Evolutionary conservation across 2,797 vertebrate genomes (phyloP).

Genomic region (Channallabes apus): DNA sequence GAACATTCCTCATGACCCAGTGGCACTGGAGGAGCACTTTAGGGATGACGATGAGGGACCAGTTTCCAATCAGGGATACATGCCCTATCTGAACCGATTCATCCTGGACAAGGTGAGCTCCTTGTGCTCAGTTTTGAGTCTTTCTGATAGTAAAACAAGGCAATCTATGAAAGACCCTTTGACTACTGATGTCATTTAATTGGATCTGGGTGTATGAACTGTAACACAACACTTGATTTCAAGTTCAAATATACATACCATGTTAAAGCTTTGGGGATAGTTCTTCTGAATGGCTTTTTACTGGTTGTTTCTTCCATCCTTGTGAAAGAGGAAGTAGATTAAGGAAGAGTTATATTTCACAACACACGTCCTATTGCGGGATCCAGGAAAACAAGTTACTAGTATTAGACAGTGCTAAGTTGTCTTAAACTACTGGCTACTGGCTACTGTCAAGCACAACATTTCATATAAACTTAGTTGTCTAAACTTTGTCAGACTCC

Average conservation of each 20-base stretch:
- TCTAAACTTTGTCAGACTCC: background rate
- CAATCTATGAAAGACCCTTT: background rate
- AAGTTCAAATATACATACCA: too few relatives aligned
- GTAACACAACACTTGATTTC: background rate
- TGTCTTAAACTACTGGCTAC: background rate
- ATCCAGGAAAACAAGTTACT: background rate
- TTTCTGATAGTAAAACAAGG: background rate
- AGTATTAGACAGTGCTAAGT: background rate
- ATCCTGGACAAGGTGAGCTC: constrained; percentile 92
- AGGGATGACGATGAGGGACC: constrained; percentile 96
- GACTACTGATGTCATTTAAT: background rate
- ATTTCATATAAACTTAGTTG: too few relatives aligned
- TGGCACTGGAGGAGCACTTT: constrained; percentile 96
- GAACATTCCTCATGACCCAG: constrained; percentile 92
- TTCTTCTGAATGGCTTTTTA: constrained; percentile 15
- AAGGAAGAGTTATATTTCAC: constrained; percentile 48
- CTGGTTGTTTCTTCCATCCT: constrained; percentile 37
- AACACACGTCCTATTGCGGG: constrained; percentile 22
- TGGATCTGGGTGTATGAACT: background rate
- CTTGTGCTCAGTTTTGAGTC: background rate
- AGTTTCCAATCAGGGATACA: constrained; percentile 97
- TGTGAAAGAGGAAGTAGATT: constrained; percentile 49
- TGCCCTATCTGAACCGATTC: constrained; percentile 97
- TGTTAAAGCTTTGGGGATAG: background rate
- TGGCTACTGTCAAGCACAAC: too few relatives aligned